phyloP scores from a whole-genome alignment of 1,140 invertebrate genomes.

The Brachionus rotundiformis region DNA sequence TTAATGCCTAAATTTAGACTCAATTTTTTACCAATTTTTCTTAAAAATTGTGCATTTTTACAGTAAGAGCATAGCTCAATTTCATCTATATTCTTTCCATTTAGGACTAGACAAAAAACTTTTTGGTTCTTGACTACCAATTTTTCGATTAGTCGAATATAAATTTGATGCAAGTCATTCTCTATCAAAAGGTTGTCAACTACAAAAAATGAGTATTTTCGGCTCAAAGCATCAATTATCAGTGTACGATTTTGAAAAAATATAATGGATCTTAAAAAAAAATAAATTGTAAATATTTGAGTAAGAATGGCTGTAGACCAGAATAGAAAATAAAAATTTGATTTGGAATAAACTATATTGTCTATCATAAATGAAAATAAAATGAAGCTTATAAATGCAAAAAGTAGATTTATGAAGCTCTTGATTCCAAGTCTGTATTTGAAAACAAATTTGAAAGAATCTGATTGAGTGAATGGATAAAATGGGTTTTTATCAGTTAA shows the following conservation, averaged over 20 bases:
- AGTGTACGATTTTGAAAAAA: slow-evolving; percentile 2
- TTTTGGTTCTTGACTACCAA: slow-evolving; percentile 1
- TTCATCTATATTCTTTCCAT: slow-evolving; percentile 29
- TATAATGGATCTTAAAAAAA: not conserved
- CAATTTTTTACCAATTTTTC: slow-evolving; percentile 23
- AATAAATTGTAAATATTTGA: not conserved
- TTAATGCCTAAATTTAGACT: slow-evolving; percentile 6
- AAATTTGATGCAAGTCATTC: slow-evolving; percentile 33
- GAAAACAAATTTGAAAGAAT: not conserved
- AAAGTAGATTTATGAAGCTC: not conserved
- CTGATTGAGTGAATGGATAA: slow-evolving; percentile 13
- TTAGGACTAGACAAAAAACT: not conserved
- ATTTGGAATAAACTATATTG: not conserved
- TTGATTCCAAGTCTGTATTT: not conserved
- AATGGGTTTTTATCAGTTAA: not conserved
- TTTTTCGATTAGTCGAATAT: not conserved
- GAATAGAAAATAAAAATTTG: slow-evolving; percentile 12
- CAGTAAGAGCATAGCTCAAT: not conserved
- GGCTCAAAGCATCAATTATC: not conserved
- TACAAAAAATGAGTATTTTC: slow-evolving; percentile 1
- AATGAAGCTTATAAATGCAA: not conserved
- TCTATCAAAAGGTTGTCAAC: not conserved
- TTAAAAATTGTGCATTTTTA: not conserved
- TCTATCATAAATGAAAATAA: not conserved
- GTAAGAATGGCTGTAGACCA: not conserved